phyloP scores from a whole-genome alignment of 2,888 invertebrate species.

The Agrotis clavis region DNA sequence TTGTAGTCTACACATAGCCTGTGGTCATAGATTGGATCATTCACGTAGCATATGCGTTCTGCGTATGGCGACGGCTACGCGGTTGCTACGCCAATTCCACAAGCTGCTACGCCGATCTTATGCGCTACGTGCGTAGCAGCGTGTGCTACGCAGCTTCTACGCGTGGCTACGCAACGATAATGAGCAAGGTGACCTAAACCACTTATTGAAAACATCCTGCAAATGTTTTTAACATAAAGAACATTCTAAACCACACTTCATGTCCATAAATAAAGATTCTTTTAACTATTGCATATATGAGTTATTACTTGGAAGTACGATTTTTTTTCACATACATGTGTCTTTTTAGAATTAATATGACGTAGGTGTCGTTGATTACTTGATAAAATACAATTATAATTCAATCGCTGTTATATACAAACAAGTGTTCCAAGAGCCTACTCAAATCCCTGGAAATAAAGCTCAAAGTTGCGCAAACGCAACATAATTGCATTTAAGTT shows the following conservation, averaged over 20 bases:
- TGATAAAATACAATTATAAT: constrained; percentile 4
- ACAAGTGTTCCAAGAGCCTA: constrained; percentile 1
- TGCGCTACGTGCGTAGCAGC: no score
- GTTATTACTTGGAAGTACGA: constrained; percentile 17
- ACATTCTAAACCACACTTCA: constrained; percentile 15
- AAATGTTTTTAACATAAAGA: constrained; percentile 6
- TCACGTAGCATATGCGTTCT: neutral
- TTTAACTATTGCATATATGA: neutral
- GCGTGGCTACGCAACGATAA: neutral
- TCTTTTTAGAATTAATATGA: constrained; percentile 19
- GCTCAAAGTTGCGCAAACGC: constrained; percentile 16
- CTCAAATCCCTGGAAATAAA: constrained; percentile 29
- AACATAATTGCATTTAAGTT: neutral
- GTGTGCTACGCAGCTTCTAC: neutral
- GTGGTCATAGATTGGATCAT: neutral
- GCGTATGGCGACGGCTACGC: neutral
- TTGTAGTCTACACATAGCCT: constrained; percentile 12
- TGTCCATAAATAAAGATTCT: constrained; percentile 1
- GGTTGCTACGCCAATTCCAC: neutral
- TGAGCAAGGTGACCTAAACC: neutral
- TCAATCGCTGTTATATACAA: neutral
- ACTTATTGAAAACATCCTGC: neutral
- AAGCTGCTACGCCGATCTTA: neutral
- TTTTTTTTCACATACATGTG: neutral
- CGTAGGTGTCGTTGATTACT: constrained; percentile 15